A percentile compares a stretch with the other conserved stretches of the same genome.
Conservation (phyloP, 2,888 invertebrate genomes). For the Hirtodrosophila cameraria region DNA sequence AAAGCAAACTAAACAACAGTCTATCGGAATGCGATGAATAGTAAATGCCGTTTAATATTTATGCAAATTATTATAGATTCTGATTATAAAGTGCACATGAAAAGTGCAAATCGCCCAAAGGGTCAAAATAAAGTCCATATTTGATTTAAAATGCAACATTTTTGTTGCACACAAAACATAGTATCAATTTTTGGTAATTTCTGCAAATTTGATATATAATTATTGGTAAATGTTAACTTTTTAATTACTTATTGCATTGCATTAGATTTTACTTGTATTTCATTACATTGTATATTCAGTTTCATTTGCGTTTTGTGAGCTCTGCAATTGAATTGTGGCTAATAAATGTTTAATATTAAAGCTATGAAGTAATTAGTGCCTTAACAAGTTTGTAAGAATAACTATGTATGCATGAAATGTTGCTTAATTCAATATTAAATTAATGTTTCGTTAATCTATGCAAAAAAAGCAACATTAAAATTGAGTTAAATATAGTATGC, state of each 20-base stretch:
- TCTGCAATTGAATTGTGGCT: too few relatives aligned
- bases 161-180: too few relatives aligned
- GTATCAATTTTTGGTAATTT: conserved; percentile 2
- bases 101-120: conserved; percentile 19
- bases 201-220: not conserved
- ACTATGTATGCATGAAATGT: too few relatives aligned
- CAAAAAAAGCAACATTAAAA: too few relatives aligned
- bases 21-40: conserved; percentile 29
- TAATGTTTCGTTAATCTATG: too few relatives aligned
- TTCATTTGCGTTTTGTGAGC: too few relatives aligned
- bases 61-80: conserved; percentile 70
- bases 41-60: conserved; percentile 56
- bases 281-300: too few relatives aligned
- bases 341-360: too few relatives aligned
- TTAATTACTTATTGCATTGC: conserved; percentile 21
- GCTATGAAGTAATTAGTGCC: too few relatives aligned
- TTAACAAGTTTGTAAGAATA: too few relatives aligned
- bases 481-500: too few relatives aligned
- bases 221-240: not conserved
- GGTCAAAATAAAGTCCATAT: not conserved
- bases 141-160: not conserved
- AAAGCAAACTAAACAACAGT: conserved; percentile 19
- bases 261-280: conserved; percentile 5
- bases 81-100: conserved; percentile 29
- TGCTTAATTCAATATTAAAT: too few relatives aligned